Evolutionary conservation across 92 coral and sea anemone genomes (phyloP), one percentile per base, ranked within the genome.

Genomic region (Palythoa grandiflora): DNA sequence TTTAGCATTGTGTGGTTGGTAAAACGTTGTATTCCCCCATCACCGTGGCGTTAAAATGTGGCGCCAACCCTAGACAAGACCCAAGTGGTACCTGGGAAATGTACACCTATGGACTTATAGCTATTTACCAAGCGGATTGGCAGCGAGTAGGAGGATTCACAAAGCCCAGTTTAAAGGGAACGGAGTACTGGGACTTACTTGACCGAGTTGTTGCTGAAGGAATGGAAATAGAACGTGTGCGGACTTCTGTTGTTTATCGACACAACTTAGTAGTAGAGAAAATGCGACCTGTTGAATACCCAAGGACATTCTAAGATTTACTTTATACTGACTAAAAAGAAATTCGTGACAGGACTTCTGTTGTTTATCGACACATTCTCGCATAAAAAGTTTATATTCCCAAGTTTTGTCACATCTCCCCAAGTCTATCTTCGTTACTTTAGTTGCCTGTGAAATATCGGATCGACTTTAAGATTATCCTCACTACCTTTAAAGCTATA

Each of bases 101-200:
- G 83, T 16, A 78, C 35, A 57, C 44, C 35, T 78, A 55, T 15
- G 71, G 52, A 36, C 71, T 78, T n/a, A 57, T 78, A 78, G 83
- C 83, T 2, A 78, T 78, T 66, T 57, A 78, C 71, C 20, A 16
- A 57, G 17, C 70, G 1, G 83, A 78, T 39, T 78, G 83, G 83
- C 28, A 54, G 14, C 83, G 52, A 17, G 51, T 57, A 15, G 83
- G 83, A 78, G 83, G 83, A 6, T 78, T 78, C 68, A 10, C 52
- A 66, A 57, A 38, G 59, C 83, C 83, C 55, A 78, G 48, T 38
- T 16, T 28, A 47, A 61, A 57, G 51, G 71, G 83, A 53, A 78
- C 71, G 3, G 83, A 78, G 37, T 78, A 78, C 83, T 57, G 83
- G 83, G 83, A 78, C 71, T 8, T 78, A 78, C 70, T 78, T 78